Base-by-base conservation (phyloP, 2,797 vertebrate genomes). In the Nasua narica region DNA sequence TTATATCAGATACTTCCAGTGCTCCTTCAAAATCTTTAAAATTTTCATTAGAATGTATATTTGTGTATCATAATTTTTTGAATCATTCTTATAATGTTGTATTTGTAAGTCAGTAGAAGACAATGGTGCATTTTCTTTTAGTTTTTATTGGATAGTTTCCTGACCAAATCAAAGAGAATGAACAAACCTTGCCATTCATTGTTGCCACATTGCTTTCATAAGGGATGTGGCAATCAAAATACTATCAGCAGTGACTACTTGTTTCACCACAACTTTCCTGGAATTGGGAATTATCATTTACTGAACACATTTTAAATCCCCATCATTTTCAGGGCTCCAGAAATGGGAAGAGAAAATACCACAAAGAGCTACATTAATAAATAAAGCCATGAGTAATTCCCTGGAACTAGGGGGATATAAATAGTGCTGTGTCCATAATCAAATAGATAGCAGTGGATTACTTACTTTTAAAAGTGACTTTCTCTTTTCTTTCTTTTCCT, bases 221-320 rank as follows among this genome's bases (percentile, higher is more conserved):
- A 91, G 87, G 56, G 21, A 87, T 95, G 96, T 89, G 67, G 93
- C 97, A 97, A 94, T 83, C 72, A 23, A 32, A 40, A 0, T 37
- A 29, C 46, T 69, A 19, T 60, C 89, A 96, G 76, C 56, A 62
- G 14, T 11, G 62, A 81, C 32, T n/a, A 25, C 40, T 58, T 70
- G 37, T 94, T 96, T 96, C 87, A 74, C 58, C 89, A 93, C 46
- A 29, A 1, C 46, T 78, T 96, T 90, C 89, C 84, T 65, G 84
- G 94, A 97, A 96, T 40, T 76, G 37, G 83, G 18, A 96, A 87
- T 91, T 96, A 77, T 81, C 82, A 81, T 85, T 95, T 86, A 60
- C 56, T 78, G 86, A 91, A 81, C 29, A 65, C n/a, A 40, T 60
- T 95, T 94, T 93, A 91, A 90, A 58, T 65, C 19, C 72, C 86